Base-by-base conservation (phyloP, 1,140 invertebrate genomes). In the Lepidurus apus region DNA sequence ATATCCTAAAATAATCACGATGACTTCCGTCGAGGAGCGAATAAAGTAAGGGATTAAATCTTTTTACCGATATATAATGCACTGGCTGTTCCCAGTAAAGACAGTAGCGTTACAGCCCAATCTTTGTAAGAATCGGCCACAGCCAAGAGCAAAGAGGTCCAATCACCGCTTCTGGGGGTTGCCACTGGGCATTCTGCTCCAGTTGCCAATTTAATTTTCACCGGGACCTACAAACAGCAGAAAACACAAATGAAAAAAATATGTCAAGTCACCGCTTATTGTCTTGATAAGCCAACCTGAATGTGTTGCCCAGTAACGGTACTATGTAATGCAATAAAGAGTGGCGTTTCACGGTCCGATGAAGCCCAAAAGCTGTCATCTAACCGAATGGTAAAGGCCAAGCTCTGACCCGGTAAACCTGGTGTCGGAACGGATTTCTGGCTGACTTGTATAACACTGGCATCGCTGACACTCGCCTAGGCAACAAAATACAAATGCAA, bases 51-150 rank as follows among this genome's bases (percentile, higher is more conserved):
- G 44, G 34, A 77, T 43, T 13, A 77, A 13, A 42, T 45, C 24
- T 26, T 2, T n/a, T 34, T 79, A 79, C 78, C 78, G 42, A 79
- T 79, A 79, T 79, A 79, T 26, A 79, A 44, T n/a, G 78, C 78
- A 13, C 73, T 74, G 26, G 10, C 65, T n/a, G 78, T 79, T 0
- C 78, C 78, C 13, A 74, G 73, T 21, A 79, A 8, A n/a, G 78
- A 75, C 8, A 79, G 21, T 17, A 79, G n/a, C 43, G 42, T 79
- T n/a, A 79, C 7, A 11, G 78, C 78, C 73, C 78, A 74, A 34
- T 79, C 78, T 74, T 79, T 74, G n/a, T 74, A 73, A 42, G 53
- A 65, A 65, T 65, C 53, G 53, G 53, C 53, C 53, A 79, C 65
- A 8, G 74, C 42, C 26, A 43, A 79, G 11, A 74, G n/a, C 1